Conservation (phyloP, 2,113 vertebrate species). For the Cyphomyrus discorhynchus region DNA sequence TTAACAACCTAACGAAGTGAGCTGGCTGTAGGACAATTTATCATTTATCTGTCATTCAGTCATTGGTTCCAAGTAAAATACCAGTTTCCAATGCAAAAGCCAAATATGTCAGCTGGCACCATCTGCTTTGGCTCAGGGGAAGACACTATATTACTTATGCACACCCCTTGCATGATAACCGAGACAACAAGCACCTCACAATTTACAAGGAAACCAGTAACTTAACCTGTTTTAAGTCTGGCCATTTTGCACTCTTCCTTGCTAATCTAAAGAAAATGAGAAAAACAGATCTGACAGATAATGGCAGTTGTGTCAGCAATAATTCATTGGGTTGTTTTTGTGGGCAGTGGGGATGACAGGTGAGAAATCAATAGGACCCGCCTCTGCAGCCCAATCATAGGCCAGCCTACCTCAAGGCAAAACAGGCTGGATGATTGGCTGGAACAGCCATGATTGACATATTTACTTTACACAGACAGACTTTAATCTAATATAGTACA, state of each 20-base stretch:
- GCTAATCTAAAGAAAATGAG: neutral
- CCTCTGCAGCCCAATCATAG: neutral
- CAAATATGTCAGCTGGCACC: neutral
- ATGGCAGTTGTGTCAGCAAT: neutral
- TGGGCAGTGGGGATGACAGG: neutral
- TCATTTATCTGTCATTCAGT: neutral
- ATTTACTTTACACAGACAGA: neutral
- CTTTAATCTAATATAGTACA: neutral
- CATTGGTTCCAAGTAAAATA: neutral
- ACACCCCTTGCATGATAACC: neutral
- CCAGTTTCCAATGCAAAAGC: neutral
- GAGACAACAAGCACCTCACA: neutral
- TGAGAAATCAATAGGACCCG: neutral
- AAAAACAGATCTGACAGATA: neutral
- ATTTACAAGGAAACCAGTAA: neutral
- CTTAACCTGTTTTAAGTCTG: neutral
- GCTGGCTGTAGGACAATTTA: neutral
- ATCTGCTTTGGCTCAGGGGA: neutral
- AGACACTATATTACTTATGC: neutral
- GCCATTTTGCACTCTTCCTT: neutral
- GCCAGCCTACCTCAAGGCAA: neutral
- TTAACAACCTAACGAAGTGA: neutral
- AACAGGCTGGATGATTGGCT: neutral
- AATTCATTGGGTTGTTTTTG: neutral
- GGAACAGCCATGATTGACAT: neutral